Conservation (phyloP, 30 jellyfish, hydroid and myxozoan species). For the Mastigias papua region DNA sequence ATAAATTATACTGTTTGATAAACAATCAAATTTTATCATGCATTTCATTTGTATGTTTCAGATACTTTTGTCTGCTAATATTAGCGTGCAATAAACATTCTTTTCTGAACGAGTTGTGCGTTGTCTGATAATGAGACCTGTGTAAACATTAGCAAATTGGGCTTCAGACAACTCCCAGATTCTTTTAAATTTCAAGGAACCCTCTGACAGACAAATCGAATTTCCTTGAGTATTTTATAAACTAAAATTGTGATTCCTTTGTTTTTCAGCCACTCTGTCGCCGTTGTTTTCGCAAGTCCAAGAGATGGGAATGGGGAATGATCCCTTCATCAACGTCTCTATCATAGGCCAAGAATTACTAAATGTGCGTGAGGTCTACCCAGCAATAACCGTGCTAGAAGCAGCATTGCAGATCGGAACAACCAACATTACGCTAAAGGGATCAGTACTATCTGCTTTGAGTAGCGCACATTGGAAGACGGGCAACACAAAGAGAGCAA, state of each 20-base stretch:
- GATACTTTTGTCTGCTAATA: too few species aligned
- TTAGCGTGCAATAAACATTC: too few species aligned
- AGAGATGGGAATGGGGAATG: conserved; percentile 74
- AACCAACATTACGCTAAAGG: conserved; percentile 71
- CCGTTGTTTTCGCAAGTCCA: conserved; percentile 90
- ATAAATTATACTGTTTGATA: too few species aligned
- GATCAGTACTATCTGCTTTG: conserved; percentile 90
- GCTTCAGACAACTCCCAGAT: too few species aligned
- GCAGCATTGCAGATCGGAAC: conserved; percentile 95
- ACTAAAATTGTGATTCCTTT: too few species aligned
- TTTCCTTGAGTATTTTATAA: background rate
- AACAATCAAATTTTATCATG: too few species aligned
- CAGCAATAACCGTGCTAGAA: conserved; percentile 94
- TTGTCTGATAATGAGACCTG: too few species aligned
- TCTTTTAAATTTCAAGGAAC: too few species aligned
- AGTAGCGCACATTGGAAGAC: conserved; percentile 95
- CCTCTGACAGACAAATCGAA: background rate
- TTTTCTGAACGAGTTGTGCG: too few species aligned
- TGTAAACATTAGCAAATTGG: too few species aligned
- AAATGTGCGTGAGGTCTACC: conserved; percentile 74
- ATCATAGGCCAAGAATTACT: conserved; percentile 97
- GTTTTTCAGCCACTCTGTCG: conserved; percentile 81
- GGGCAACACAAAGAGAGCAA: conserved; percentile 84
- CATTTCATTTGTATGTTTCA: too few species aligned
- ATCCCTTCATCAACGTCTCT: conserved; percentile 90